Conservation (phyloP, 2,888 invertebrate genomes). For the Teleogryllus oceanicus region DNA sequence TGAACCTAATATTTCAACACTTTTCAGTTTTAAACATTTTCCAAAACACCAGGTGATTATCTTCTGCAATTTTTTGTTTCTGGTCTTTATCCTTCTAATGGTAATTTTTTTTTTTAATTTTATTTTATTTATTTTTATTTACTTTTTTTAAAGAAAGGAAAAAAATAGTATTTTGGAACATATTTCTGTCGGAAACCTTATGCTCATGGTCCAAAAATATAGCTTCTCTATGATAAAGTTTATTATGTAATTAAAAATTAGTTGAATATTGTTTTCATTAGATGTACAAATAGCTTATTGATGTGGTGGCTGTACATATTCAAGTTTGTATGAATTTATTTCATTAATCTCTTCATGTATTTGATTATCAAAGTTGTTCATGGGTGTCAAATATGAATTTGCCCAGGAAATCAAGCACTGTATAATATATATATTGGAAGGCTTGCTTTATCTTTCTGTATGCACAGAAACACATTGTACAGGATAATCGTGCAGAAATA, state of each 20-base stretch:
- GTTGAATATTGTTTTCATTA: slow-evolving; percentile 33
- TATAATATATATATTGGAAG: slow-evolving; percentile 37
- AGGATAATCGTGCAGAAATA: slow-evolving; percentile 38
- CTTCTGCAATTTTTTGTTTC: too few species aligned
- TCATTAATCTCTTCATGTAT: slow-evolving; percentile 32
- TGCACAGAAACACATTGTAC: slow-evolving; percentile 38
- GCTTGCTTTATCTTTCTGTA: slow-evolving; percentile 38
- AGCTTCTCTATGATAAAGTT: slow-evolving; percentile 37
- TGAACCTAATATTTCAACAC: too few species aligned
- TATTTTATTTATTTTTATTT: too few species aligned
- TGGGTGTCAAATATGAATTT: slow-evolving; percentile 34
- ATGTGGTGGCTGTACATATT: slow-evolving; percentile 39
- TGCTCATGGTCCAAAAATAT: slow-evolving; percentile 34
- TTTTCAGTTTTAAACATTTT: background rate
- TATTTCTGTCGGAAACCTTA: slow-evolving; percentile 31
- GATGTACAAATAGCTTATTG: slow-evolving; percentile 38
- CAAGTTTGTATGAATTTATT: slow-evolving; percentile 33
- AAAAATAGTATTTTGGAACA: slow-evolving; percentile 31
- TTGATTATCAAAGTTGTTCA: slow-evolving; percentile 29
- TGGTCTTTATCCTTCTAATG: too few species aligned
- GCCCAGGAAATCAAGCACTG: slow-evolving; percentile 36
- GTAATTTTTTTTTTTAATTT: too few species aligned
- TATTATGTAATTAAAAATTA: slow-evolving; percentile 35
- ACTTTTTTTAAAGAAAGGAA: too few species aligned
- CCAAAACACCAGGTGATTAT: too few species aligned